Evolutionary conservation across 2,797 vertebrate genomes (phyloP), one percentile per base, ranked within the genome.

Genomic region (Lutjanus campechanus): DNA sequence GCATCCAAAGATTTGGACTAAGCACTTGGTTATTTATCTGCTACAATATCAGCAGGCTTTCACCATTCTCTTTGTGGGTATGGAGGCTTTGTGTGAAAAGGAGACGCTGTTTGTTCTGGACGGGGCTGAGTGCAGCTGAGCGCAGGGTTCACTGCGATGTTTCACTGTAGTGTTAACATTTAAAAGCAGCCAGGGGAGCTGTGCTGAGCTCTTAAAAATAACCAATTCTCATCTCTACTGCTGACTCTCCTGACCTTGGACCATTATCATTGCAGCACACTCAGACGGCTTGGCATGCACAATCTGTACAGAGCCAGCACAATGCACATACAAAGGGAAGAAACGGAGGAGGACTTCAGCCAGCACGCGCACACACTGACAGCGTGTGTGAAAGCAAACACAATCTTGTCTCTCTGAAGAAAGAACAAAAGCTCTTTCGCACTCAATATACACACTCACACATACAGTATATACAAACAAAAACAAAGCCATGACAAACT

Each of bases 181-280:
- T 93, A 92, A 93, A 90, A 89, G 90, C 89, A 90, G 85, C 82
- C 85, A 74, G 55, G 89, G 92, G 90, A 93, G 90, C 84, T 47
- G 76, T 79, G 83, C 84, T 46, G 75, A 63, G 84, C 89, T 89
- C 85, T 88, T 86, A 92, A 90, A 93, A 92, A 91, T 88, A 93
- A 92, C 89, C 88, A 92, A 87, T 88, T 85, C 90, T 92, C 91
- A 89, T 90, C 86, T 87, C 86, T 86, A 75, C 84, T 29, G 81
- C 82, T 80, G 87, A 93, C 92, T 92, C 85, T 74, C 70, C 84
- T 92, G 93, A 93, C 91, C 91, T 93, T 89, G 89, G 85, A 91
- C 90, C 85, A 94, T 94, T 93, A 92, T 87, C 89, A 84, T 69
- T 78, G 87, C 83, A 41, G 84, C 87, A 76, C 89, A 90, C 78